Conservation (phyloP, 1,140 invertebrate species). For the Plectrocnemia conspersa region DNA sequence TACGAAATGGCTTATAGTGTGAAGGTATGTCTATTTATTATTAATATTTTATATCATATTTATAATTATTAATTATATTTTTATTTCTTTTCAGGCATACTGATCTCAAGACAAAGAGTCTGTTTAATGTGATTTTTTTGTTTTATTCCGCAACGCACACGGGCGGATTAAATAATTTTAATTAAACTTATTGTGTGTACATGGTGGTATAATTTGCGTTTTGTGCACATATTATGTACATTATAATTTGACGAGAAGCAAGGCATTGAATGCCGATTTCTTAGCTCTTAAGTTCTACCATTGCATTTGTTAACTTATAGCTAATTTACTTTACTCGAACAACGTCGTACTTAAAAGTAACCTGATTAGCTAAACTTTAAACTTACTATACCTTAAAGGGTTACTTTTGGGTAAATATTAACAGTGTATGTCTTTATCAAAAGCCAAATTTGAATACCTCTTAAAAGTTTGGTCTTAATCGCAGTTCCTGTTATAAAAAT, state of each 20-base stretch:
- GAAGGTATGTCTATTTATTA: slow-evolving; percentile 40
- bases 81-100: slow-evolving; percentile 22
- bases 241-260: background rate
- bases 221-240: background rate
- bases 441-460: too few relatives aligned
- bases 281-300: slow-evolving; percentile 24
- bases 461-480: too few relatives aligned
- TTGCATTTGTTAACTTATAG: slow-evolving; percentile 22
- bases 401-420: too few relatives aligned
- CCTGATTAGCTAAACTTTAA: too few relatives aligned
- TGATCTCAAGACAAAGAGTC: slow-evolving; percentile 17
- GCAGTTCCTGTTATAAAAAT: too few relatives aligned
- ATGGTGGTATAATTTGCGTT: background rate
- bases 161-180: background rate
- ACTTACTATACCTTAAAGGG: too few relatives aligned
- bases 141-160: background rate
- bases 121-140: slow-evolving; percentile 4
- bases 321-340: background rate
- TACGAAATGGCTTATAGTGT: slow-evolving; percentile 63
- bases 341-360: too few relatives aligned
- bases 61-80: slow-evolving; percentile 9
- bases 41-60: slow-evolving; percentile 1
- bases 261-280: slow-evolving; percentile 18
- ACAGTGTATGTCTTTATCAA: too few relatives aligned
- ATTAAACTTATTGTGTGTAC: background rate